A percentile compares a stretch with the other conserved stretches of the same genome.
These are phyloP conservation scores for Percopsis transmontana DNA, from an alignment of 2,113 vertebrate species.

Conservation along the genomic window DNA sequence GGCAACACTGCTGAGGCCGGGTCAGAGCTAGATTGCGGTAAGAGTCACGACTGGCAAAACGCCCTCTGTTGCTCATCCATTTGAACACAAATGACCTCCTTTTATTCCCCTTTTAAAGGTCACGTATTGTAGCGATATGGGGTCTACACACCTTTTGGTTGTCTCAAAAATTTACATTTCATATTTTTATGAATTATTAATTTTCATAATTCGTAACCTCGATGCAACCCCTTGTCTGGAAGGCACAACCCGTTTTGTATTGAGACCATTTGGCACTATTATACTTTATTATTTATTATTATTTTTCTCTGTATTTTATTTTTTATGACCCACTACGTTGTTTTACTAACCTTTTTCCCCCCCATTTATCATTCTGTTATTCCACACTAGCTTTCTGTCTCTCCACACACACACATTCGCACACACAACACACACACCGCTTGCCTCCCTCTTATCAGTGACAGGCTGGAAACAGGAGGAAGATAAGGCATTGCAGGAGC, in stretches of 20 bases:
- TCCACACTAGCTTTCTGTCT: not conserved
- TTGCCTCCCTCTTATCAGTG: conserved; percentile 64
- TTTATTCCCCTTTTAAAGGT: conserved; percentile 13
- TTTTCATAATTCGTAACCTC: no score
- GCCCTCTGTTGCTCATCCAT: conserved; percentile 48
- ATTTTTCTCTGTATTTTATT: conserved; percentile 8
- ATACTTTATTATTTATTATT: conserved; percentile 2
- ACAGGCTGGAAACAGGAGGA: conserved; percentile 67
- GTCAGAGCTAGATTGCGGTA: conserved; percentile 65
- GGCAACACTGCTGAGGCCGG: conserved; percentile 72
- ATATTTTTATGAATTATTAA: no score
- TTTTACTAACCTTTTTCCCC: not conserved
- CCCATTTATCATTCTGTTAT: conserved; percentile 9
- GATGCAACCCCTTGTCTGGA: no score
- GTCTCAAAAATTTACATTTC: no score
- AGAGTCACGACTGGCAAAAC: conserved; percentile 46
- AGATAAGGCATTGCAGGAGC: conserved; percentile 72
- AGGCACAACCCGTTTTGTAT: no score
- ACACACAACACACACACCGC: conserved; percentile 1
- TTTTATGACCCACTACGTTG: not conserved
- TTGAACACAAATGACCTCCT: conserved; percentile 50
- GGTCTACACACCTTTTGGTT: no score
- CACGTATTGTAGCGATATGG: no score
- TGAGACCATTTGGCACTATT: no score
- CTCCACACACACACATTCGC: not conserved